A percentile compares a stretch with the other conserved stretches of the same genome.
Conservation (phyloP, 2,888 invertebrate genomes). For the Philhelius pedissequus region DNA sequence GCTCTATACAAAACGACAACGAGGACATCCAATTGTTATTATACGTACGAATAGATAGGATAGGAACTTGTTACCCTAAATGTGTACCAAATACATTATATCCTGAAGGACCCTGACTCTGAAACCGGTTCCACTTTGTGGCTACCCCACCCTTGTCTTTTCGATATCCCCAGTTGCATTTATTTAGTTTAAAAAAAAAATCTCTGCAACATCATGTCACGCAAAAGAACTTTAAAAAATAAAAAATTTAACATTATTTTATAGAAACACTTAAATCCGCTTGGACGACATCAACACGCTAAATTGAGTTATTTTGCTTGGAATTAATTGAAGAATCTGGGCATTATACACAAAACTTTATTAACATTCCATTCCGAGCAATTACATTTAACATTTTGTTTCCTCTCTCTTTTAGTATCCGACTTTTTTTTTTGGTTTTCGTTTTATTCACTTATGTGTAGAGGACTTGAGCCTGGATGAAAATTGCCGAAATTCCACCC, state of each 20-base stretch:
- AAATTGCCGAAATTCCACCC: conserved; percentile 52
- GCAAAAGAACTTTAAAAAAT: background rate
- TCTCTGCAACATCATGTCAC: conserved; percentile 15
- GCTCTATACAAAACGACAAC: conserved; percentile 10
- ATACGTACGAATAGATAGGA: conserved; percentile 20
- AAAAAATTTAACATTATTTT: background rate
- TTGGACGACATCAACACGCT: conserved; percentile 37
- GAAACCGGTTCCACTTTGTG: conserved; percentile 33
- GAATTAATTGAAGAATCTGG: conserved; percentile 63
- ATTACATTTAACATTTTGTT: conserved; percentile 61
- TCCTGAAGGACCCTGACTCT: conserved; percentile 33
- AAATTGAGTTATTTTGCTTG: conserved; percentile 63
- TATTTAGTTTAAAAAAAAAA: background rate
- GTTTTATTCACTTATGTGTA: background rate
- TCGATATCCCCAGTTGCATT: conserved; percentile 1
- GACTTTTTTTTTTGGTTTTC: background rate
- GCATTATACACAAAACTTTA: conserved; percentile 60
- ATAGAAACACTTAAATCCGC: conserved; percentile 28
- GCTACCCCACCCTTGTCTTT: background rate
- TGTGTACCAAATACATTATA: conserved; percentile 36
- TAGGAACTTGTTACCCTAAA: conserved; percentile 54
- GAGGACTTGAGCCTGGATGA: conserved; percentile 21
- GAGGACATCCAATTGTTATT: conserved; percentile 50
- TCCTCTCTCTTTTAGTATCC: conserved; percentile 31
- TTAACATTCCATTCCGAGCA: conserved; percentile 68